phyloP scores from a whole-genome alignment of 2,113 vertebrate genomes.

The Ellobius talpinus region DNA sequence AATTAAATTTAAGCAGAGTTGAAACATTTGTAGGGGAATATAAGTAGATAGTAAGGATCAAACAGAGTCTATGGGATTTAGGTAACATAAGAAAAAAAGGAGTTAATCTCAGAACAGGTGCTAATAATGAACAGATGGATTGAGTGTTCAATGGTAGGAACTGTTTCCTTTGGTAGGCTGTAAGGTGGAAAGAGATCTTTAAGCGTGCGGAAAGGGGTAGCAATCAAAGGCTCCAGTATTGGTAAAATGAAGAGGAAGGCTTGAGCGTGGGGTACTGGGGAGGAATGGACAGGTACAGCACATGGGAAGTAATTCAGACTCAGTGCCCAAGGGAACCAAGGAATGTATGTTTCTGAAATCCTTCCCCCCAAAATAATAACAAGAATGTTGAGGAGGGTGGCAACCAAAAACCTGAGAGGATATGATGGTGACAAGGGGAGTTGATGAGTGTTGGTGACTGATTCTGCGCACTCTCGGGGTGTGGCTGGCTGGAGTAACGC shows the following conservation, averaged over 20 bases:
- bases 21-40: background rate
- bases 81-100: background rate
- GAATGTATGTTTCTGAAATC: background rate
- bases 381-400: background rate
- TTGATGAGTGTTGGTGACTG: background rate
- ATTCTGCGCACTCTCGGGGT: background rate
- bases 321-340: background rate
- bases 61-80: background rate
- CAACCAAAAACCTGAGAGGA: background rate
- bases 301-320: background rate
- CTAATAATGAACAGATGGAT: background rate
- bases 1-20: background rate
- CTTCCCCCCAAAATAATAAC: background rate
- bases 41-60: background rate
- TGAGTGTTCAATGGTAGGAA: background rate
- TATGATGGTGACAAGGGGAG: background rate
- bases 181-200: background rate
- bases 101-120: background rate
- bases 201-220: rapidly evolving
- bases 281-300: background rate
- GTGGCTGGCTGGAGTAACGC: background rate
- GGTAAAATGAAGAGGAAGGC: background rate
- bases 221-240: background rate
- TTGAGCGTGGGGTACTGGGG: too few relatives aligned
- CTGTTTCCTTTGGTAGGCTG: background rate